Base-by-base conservation (phyloP, 2,797 vertebrate genomes). In the Phaenicophaeus curvirostris region DNA sequence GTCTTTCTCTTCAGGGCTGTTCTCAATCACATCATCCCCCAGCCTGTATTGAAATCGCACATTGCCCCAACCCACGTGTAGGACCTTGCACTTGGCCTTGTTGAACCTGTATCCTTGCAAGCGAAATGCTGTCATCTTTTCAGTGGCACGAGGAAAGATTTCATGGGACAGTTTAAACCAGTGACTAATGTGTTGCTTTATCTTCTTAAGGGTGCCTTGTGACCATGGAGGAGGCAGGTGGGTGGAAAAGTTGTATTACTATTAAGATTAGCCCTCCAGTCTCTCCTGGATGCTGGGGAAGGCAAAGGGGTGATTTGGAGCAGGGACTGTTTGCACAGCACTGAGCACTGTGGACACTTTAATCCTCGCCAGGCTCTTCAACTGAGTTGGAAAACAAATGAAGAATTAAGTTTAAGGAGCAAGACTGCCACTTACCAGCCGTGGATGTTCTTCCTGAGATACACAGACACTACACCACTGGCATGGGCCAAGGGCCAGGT, bases 181-280 rank as follows among this genome's bases (percentile, higher is more conserved):
- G 9, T 15, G 28, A 66, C 7, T 7, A n/a, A 65, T 2, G 2
- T 25, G 28, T 27, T 14, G 11, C 5, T 73, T 37, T 39, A 9
- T 41, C 18, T 88, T 51, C 42, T 27, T 7, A 9, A 6, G 54
- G 31, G 5, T 25, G 2, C 24, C 82, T 85, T 2, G 1, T 41
- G 66, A n/a, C 21, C 25, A 12, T 2, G 28, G 42, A 67, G 23
- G 42, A 35, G 17, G 25, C 25, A 69, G 6, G 46, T 50, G 66
- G 8, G 33, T 31, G 24, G 48, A 58, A 90, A 75, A 69, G 35
- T 33, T n/a, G 31, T 27, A 24, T 62, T 65, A 16, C 6, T 61
- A 1, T 0, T 3, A 42, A 42, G 30, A 50, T 4, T n/a, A 28
- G 15, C 33, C 28, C 4, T 28, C 0, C 1, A 61, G 31, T 16